Base-by-base conservation (phyloP, 1,140 invertebrate genomes). In the Dufourea novaeangliae region DNA sequence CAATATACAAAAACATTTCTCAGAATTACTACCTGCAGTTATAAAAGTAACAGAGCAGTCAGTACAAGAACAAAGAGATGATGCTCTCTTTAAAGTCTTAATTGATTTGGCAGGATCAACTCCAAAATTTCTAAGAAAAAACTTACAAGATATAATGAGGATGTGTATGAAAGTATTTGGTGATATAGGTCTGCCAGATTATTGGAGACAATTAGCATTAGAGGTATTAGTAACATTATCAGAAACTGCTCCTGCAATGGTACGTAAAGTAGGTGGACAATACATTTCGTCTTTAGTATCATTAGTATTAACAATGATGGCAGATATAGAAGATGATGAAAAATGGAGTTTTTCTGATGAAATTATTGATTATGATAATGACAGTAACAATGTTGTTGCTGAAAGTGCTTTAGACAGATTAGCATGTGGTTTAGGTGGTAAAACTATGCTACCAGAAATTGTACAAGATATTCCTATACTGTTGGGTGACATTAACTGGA, bases 331-430 rank as follows among this genome's bases (percentile, higher is more conserved):
- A 37, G 98, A 99, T 27, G 97, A 98, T 82, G 94, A 95, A 37
- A 95, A 96, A 44, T 97, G 97, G 96, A 94, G 95, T 61, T 90
- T 94, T 20, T 91, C 92, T 22, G 95, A 95, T 88, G 94, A 95
- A 87, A 94, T 96, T 59, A 92, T 94, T 66, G 94, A 96, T 66
- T 96, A 97, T 67, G 95, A 96, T 82, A 95, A 94, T 75, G 96
- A 97, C 80, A 97, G 97, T 83, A 99, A 98, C 91, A 96, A 97
- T 88, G 97, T 98, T 5, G 97, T 98, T 59, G 99, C 98, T 14
- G 99, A 99, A 92, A 98, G 98, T 73, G 97, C 98, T 20, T 93
- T 99, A 34, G 99, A 99, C 93, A 95, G 99, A 71, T 94, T 99
- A 79, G 98, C 98, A 5, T 99, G 98, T 93, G 97, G 97, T 17